These are phyloP conservation scores for Sinhomidia bicolor DNA, from an alignment of 2,888 invertebrate genomes.

Conservation along the genomic window DNA sequence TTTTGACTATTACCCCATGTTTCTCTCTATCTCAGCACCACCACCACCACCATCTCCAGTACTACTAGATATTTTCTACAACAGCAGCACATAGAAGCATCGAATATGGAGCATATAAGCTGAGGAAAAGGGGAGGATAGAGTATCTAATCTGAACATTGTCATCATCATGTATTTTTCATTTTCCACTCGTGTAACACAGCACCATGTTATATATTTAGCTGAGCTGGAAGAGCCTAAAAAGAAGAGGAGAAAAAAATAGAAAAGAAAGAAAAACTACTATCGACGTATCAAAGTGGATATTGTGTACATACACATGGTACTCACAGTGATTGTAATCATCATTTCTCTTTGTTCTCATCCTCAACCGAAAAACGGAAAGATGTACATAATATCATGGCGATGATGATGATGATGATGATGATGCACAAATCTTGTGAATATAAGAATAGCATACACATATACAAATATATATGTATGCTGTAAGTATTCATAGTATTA, in stretches of 20 bases:
- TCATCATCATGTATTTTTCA: conserved; percentile 63
- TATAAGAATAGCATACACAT: background rate
- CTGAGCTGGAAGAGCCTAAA: background rate
- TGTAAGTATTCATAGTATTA: background rate
- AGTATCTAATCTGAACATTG: conserved; percentile 60
- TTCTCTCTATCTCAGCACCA: background rate
- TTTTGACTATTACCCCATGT: background rate
- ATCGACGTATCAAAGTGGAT: too few relatives aligned
- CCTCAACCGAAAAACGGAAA: background rate
- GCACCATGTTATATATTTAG: background rate
- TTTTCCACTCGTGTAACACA: conserved; percentile 31
- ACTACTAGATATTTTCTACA: background rate
- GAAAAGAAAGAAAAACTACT: background rate
- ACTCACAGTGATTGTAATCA: conserved; percentile 40
- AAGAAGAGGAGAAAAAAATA: too few relatives aligned
- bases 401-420: too few relatives aligned
- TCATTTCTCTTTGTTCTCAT: conserved; percentile 4
- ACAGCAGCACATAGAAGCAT: background rate
- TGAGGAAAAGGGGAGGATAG: conserved; percentile 2
- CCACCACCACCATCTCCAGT: background rate
- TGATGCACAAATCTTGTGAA: too few relatives aligned
- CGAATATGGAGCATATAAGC: too few relatives aligned
- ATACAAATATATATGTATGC: too few relatives aligned
- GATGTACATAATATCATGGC: background rate
- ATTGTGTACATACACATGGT: background rate